Evolutionary conservation across 2,113 vertebrate species (phyloP).

Genomic region (Cottus gobio): DNA sequence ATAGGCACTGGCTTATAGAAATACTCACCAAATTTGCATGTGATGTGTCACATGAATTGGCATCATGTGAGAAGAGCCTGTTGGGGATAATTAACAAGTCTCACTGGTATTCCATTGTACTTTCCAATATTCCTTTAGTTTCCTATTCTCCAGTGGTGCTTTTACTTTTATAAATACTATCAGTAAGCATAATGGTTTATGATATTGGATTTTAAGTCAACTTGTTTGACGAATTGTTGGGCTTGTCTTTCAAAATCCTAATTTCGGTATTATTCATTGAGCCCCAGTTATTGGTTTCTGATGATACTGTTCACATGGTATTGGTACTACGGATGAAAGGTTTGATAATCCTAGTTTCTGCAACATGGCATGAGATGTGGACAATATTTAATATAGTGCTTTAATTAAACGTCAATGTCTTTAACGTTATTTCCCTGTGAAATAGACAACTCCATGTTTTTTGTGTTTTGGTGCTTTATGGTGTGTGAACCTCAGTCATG

Average conservation of each 20-base stretch:
- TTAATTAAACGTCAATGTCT: too few species aligned
- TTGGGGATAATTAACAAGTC: conserved; percentile 7
- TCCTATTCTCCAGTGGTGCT: background rate
- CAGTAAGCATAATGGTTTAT: background rate
- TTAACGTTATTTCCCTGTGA: too few species aligned
- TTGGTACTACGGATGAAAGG: background rate
- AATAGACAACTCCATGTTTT: too few species aligned
- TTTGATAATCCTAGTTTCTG: background rate
- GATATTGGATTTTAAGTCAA: background rate
- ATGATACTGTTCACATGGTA: background rate
- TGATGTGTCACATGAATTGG: conserved; percentile 38
- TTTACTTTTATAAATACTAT: background rate
- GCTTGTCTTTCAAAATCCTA: too few species aligned
- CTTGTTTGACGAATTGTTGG: too few species aligned
- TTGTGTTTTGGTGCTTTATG: too few species aligned
- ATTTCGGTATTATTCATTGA: background rate
- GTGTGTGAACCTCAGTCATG: too few species aligned
- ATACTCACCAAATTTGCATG: conserved; percentile 15
- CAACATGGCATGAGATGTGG: background rate
- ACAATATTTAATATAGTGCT: too few species aligned
- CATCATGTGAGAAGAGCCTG: conserved; percentile 45
- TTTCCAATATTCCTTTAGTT: background rate
- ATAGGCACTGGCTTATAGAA: background rate
- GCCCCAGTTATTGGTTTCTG: background rate
- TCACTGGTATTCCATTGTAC: background rate